phyloP scores from a whole-genome alignment of 2,797 vertebrate genomes.

The Chaunax sp. region DNA sequence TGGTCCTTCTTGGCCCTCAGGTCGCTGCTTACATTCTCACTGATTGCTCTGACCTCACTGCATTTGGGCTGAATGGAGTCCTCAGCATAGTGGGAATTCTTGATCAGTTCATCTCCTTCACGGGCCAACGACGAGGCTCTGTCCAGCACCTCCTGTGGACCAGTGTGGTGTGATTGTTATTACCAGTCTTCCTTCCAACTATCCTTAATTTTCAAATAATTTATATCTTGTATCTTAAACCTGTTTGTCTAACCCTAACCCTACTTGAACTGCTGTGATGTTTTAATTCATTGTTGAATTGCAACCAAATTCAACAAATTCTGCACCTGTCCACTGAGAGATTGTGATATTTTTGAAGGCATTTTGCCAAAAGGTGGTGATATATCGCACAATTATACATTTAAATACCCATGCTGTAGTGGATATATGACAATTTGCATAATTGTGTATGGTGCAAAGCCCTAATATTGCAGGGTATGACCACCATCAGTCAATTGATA shows the following conservation, averaged over 20 bases:
- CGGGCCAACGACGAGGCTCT: conserved; percentile 82
- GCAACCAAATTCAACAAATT: too few relatives aligned
- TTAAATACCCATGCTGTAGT: neutral
- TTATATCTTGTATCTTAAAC: neutral
- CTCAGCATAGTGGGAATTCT: conserved; percentile 92
- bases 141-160: conserved; percentile 85
- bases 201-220: neutral
- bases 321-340: too few relatives aligned
- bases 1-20: conserved; percentile 81
- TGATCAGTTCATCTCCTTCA: conserved; percentile 88
- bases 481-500: neutral
- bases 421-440: neutral
- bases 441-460: neutral
- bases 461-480: neutral
- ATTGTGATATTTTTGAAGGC: too few relatives aligned
- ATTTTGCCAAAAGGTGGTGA: neutral
- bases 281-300: too few relatives aligned
- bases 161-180: neutral
- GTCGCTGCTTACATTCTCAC: conserved; percentile 77
- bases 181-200: neutral
- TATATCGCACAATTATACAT: neutral
- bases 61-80: conserved; percentile 96
- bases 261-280: too few relatives aligned
- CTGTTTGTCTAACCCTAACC: too few relatives aligned
- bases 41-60: conserved; percentile 86